phyloP scores from a whole-genome alignment of 2,888 invertebrate genomes.

The Phaonia tiefii region DNA sequence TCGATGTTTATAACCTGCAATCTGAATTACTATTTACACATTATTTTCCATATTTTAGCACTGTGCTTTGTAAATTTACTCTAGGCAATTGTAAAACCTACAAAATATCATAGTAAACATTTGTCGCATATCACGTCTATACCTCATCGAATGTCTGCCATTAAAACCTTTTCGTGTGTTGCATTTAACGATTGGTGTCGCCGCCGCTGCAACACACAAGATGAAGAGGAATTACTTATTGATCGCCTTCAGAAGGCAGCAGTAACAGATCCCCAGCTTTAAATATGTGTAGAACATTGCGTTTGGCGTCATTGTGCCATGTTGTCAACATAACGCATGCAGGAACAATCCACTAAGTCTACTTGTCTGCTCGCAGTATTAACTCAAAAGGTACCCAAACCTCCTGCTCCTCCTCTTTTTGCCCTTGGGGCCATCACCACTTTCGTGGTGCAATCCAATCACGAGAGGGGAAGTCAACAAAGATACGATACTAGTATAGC shows the following conservation, averaged over 20 bases:
- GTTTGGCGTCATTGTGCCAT: slow-evolving; percentile 68
- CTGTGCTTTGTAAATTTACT: slow-evolving; percentile 16
- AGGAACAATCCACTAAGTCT: slow-evolving; percentile 37
- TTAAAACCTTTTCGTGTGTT: slow-evolving; percentile 37
- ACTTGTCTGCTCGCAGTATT: slow-evolving; percentile 9
- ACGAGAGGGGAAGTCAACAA: neutral
- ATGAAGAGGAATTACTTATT: slow-evolving; percentile 30
- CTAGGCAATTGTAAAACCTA: slow-evolving; percentile 19
- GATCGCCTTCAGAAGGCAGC: slow-evolving; percentile 21
- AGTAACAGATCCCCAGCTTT: slow-evolving; percentile 51
- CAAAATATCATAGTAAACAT: slow-evolving; percentile 58
- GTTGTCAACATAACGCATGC: slow-evolving; percentile 65
- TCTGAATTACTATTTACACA: too few relatives aligned
- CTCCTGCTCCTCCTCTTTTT: neutral
- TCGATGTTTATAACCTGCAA: too few relatives aligned
- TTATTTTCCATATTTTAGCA: neutral
- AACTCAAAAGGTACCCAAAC: neutral
- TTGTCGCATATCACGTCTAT: slow-evolving; percentile 59
- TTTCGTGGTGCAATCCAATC: neutral
- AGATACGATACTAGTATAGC: too few relatives aligned
- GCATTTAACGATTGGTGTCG: slow-evolving; percentile 60
- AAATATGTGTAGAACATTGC: slow-evolving; percentile 67
- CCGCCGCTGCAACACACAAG: slow-evolving; percentile 42
- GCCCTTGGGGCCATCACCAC: neutral
- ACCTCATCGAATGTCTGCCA: slow-evolving; percentile 37